phyloP scores from a whole-genome alignment of 2,113 vertebrate species.

The Amphilophus citrinellus region DNA sequence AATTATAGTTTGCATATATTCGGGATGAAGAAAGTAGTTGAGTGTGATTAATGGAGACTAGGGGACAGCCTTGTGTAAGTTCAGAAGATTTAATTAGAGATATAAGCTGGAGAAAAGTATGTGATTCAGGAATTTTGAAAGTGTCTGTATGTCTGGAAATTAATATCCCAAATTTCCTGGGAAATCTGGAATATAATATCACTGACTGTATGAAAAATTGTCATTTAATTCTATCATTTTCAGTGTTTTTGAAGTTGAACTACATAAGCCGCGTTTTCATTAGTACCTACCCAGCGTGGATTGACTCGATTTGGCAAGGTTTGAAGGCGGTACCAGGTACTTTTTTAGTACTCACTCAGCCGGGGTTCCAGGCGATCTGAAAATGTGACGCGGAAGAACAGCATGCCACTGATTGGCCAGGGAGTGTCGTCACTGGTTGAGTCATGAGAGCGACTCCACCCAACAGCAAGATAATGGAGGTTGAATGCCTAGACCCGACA shows the following conservation, averaged over 20 bases:
- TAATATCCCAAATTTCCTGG: not conserved
- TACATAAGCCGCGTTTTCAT: too few relatives aligned
- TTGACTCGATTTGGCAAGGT: too few relatives aligned
- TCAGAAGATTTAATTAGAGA: conserved; percentile 26
- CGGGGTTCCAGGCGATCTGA: too few relatives aligned
- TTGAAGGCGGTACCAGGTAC: too few relatives aligned
- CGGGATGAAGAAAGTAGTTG: conserved; percentile 23
- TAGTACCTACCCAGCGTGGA: too few relatives aligned
- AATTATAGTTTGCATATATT: conserved; percentile 24
- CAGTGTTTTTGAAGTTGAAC: not conserved
- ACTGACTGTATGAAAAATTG: not conserved
- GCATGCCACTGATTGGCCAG: too few relatives aligned
- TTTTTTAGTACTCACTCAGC: too few relatives aligned
- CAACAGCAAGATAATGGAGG: too few relatives aligned
- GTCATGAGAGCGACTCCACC: too few relatives aligned
- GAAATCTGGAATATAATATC: not conserved
- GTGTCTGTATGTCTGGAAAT: conserved; percentile 4
- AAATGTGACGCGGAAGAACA: too few relatives aligned
- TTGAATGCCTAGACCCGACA: too few relatives aligned
- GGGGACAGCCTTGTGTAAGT: not conserved
- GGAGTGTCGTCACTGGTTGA: too few relatives aligned
- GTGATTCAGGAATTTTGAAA: not conserved
- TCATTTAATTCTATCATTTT: not conserved
- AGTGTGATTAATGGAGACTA: conserved; percentile 7
- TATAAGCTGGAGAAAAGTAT: not conserved